Evolutionary conservation across 2,888 invertebrate genomes (phyloP).

Genomic region (Drosophila mimica): DNA sequence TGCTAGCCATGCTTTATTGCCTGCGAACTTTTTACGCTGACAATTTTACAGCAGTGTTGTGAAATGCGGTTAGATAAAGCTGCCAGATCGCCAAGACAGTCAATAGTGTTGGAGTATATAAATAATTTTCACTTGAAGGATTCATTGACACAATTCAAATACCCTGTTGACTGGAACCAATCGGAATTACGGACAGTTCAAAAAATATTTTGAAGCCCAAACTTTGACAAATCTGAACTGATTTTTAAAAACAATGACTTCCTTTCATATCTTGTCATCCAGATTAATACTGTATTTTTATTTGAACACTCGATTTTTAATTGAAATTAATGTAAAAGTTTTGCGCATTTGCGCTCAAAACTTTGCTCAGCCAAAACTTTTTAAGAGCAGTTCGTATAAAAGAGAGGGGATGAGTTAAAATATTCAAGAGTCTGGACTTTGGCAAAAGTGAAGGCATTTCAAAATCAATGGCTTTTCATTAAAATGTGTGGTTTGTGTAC

Average conservation of each 20-base stretch:
- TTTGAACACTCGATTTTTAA: not conserved
- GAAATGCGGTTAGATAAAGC: conserved; percentile 11
- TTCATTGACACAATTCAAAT: not conserved
- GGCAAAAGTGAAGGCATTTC: not conserved
- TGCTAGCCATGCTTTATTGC: conserved; percentile 44
- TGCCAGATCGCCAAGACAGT: conserved; percentile 25
- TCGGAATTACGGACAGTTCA: not conserved
- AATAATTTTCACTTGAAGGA: not conserved
- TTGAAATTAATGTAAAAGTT: not conserved
- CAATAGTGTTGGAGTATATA: not conserved
- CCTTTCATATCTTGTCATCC: not conserved
- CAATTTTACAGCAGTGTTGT: conserved; percentile 30
- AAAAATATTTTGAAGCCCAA: not conserved
- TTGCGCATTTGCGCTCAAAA: not conserved
- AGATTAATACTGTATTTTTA: not conserved
- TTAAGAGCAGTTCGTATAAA: not conserved
- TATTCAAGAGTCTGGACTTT: not conserved
- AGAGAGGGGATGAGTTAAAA: not conserved
- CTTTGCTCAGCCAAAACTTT: not conserved
- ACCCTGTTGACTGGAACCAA: not conserved
- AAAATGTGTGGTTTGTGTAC: not conserved
- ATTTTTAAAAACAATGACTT: not conserved
- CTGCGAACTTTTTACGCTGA: not conserved
- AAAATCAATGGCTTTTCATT: not conserved
- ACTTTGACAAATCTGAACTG: not conserved